phyloP scores from a whole-genome alignment of 1,140 invertebrate genomes.

The Callitettix versicolor region DNA sequence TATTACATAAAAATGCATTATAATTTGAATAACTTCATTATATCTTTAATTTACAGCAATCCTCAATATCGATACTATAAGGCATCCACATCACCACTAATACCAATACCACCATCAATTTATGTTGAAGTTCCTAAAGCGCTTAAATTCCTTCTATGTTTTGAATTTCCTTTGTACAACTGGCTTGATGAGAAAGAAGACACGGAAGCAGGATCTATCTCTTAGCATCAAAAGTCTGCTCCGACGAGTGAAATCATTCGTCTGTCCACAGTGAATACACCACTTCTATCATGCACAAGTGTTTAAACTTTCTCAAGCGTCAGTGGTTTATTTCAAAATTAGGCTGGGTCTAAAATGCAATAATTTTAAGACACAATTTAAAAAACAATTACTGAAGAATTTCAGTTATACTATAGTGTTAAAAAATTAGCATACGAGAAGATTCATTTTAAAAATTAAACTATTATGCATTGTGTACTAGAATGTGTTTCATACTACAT shows the following conservation, averaged over 20 bases:
- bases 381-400: no score
- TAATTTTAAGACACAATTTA: no score
- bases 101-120: conserved; percentile 72
- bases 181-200: conserved; percentile 53
- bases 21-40: neutral
- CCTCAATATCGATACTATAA: conserved; percentile 79
- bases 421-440: no score
- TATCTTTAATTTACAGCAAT: conserved; percentile 46
- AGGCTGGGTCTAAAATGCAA: no score
- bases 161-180: conserved; percentile 78
- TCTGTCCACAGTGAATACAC: conserved; percentile 17
- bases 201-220: conserved; percentile 40
- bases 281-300: conserved; percentile 20
- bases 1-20: neutral
- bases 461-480: no score
- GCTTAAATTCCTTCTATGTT: conserved; percentile 72
- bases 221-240: conserved; percentile 20
- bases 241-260: conserved; percentile 21
- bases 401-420: no score
- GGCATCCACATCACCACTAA: conserved; percentile 70
- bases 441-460: no score
- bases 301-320: conserved; percentile 17
- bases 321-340: no score
- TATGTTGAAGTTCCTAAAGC: conserved; percentile 72
- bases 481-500: no score